Conservation (phyloP, 2,113 vertebrate species). For the Gopherus evgoodei region DNA sequence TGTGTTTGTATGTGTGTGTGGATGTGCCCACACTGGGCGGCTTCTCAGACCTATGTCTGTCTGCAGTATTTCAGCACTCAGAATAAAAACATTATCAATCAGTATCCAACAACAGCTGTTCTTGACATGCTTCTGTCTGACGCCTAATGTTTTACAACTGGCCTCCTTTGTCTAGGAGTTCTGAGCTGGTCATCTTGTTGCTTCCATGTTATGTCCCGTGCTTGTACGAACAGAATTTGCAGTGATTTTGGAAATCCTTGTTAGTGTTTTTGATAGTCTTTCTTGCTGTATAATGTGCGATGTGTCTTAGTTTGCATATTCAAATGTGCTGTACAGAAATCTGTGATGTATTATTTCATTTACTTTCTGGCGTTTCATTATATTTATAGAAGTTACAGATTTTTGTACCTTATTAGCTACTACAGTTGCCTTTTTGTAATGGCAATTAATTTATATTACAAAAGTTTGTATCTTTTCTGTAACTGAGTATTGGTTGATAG, state of each 20-base stretch:
- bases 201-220: constrained; percentile 74
- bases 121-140: constrained; percentile 95
- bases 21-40: constrained; percentile 76
- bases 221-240: constrained; percentile 79
- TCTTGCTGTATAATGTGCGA: constrained; percentile 73
- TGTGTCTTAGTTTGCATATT: constrained; percentile 76
- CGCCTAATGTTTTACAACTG: constrained; percentile 94
- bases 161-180: constrained; percentile 87
- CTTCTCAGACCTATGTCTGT: constrained; percentile 80
- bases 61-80: constrained; percentile 80
- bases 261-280: constrained; percentile 67
- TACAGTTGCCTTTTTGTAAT: constrained; percentile 85
- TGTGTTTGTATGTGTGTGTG: constrained; percentile 20
- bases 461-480: constrained; percentile 82
- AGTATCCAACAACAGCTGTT: constrained; percentile 93
- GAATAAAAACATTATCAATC: constrained; percentile 97
- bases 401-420: constrained; percentile 83
- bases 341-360: constrained; percentile 77
- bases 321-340: constrained; percentile 71
- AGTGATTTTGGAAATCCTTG: constrained; percentile 69
- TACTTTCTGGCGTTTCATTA: constrained; percentile 78
- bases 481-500: constrained; percentile 72
- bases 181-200: constrained; percentile 72
- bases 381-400: constrained; percentile 85
- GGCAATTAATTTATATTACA: constrained; percentile 85